A percentile compares a stretch with the other conserved stretches of the same genome.
These are phyloP conservation scores for Gnathonemus echidnorhynchus DNA, from an alignment of 2,113 vertebrate genomes.

Conservation along the genomic window DNA sequence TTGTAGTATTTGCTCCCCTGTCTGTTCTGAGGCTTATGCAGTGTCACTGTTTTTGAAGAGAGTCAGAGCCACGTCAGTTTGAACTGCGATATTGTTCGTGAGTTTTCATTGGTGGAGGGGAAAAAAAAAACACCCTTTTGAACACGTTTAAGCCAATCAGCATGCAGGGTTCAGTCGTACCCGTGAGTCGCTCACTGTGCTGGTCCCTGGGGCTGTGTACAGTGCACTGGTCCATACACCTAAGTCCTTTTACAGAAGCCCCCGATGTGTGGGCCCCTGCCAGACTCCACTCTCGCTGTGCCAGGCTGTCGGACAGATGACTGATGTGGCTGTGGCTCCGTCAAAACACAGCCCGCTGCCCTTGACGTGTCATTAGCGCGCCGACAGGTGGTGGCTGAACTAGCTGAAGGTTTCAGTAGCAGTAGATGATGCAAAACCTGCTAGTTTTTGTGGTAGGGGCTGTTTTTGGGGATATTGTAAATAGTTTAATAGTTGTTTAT, in stretches of 20 bases:
- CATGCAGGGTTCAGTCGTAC: neutral
- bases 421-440: neutral
- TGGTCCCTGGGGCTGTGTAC: neutral
- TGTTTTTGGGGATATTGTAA: neutral
- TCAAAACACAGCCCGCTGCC: neutral
- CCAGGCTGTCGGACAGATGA: neutral
- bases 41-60: neutral
- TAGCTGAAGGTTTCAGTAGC: neutral
- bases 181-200: neutral
- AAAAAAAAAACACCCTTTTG: neutral
- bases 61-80: neutral
- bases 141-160: neutral
- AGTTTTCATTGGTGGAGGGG: neutral
- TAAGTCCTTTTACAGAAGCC: neutral
- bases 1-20: neutral
- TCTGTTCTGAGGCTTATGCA: neutral
- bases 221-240: neutral
- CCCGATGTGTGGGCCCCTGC: neutral
- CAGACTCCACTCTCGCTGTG: neutral
- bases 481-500: neutral
- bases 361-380: neutral
- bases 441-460: neutral
- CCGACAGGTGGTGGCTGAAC: neutral
- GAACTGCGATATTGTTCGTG: neutral
- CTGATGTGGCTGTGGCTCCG: neutral